Percentiles rank a stretch among this genome's conserved stretches.
phyloP scores from a whole-genome alignment of 2,113 vertebrate species.

The Rhynchomys soricoides region DNA sequence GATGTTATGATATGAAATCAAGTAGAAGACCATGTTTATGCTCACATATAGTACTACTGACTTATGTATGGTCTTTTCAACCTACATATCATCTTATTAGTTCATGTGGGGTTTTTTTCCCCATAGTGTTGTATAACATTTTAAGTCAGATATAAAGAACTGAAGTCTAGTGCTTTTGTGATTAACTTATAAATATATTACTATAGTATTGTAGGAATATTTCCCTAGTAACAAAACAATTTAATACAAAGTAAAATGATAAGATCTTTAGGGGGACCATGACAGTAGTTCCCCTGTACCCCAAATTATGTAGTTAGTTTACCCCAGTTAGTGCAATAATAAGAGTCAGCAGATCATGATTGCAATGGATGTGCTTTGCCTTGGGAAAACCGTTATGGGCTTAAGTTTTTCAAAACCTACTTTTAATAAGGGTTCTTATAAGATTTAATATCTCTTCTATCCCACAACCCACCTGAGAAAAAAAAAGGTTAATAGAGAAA shows the following conservation, averaged over 20 bases:
- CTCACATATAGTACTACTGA: background rate
- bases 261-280: background rate
- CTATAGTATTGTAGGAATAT: background rate
- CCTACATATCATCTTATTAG: background rate
- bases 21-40: background rate
- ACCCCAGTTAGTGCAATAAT: background rate
- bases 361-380: too few species aligned
- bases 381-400: background rate
- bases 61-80: background rate
- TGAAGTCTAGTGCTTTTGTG: background rate
- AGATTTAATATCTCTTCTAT: too few species aligned
- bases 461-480: too few species aligned
- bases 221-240: background rate
- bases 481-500: too few species aligned
- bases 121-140: background rate
- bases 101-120: background rate
- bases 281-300: rapidly evolving
- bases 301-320: background rate
- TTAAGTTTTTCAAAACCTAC: too few species aligned
- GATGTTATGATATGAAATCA: background rate
- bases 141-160: background rate
- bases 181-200: background rate
- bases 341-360: background rate
- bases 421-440: too few species aligned
- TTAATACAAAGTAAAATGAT: background rate